Evolutionary conservation across 2,888 invertebrate species (phyloP).

Genomic region (Anodontia alba): DNA sequence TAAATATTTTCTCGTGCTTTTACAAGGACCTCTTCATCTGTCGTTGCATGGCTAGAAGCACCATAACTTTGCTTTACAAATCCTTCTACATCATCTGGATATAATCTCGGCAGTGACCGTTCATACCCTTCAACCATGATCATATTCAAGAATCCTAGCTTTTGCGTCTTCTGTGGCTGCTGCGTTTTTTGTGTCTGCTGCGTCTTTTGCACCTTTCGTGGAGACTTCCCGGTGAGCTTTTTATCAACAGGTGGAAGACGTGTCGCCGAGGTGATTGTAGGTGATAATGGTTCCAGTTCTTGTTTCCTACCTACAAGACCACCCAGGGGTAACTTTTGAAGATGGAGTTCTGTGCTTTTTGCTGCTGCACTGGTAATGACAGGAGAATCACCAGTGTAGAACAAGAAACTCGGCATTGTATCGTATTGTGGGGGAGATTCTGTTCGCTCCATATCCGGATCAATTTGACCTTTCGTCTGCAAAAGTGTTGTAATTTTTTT

Average conservation of each 20-base stretch:
- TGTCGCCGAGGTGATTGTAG: neutral
- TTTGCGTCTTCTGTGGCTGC: neutral
- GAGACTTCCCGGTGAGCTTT: neutral
- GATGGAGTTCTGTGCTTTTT: neutral
- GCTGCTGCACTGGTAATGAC: neutral
- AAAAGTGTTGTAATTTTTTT: no score
- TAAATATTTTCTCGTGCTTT: neutral
- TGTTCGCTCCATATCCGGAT: neutral
- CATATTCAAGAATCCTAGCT: conserved; percentile 2
- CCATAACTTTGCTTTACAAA: neutral
- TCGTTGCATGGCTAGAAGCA: neutral
- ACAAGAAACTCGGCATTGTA: neutral
- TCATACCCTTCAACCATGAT: neutral
- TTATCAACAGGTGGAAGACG: neutral
- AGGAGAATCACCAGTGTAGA: neutral
- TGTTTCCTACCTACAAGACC: neutral
- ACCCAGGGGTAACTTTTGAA: neutral
- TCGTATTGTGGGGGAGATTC: neutral
- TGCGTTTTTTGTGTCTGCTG: neutral
- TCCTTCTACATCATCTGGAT: neutral
- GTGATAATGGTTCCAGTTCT: neutral
- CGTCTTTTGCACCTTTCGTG: neutral
- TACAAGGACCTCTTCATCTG: neutral
- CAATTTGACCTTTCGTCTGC: neutral
- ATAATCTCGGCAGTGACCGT: neutral